Evolutionary conservation across 2,113 vertebrate species (phyloP), one percentile per base, ranked within the genome.

Genomic region (Melierax canorus): DNA sequence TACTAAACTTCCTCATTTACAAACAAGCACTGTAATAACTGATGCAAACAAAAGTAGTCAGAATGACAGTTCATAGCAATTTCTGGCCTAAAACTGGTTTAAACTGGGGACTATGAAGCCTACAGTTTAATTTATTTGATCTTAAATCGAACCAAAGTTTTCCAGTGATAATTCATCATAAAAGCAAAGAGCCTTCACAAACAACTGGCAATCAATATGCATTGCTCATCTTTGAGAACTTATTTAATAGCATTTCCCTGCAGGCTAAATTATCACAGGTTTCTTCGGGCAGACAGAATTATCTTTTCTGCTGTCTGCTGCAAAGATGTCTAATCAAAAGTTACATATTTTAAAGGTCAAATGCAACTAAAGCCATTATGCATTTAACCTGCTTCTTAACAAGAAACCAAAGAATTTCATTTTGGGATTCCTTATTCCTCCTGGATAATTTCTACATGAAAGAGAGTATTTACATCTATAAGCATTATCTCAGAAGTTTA

Each of bases 261-360:
- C 67, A 92, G 79, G 64, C 50, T 80, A 38, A 76, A 93, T 71
- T 77, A 86, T 24, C 53, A 73, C 41, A 88, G 56, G 86, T 63
- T 78, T 36, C 68, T 92, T 83, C 56, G 81, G 74, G 51, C 38
- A 93, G 81, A 63, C 0, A 0, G 68, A 90, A 84, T 59, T 64
- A 51, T 59, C 82, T 75, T 86, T 88, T 66, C 86, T 77, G 60
- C 41, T 69, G 20, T 74, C 67, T 86, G n/a, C 30, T 68, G 38
- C 30, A 60, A 93, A 73, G 82, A 74, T 77, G 39, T 41, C 30
- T 86, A 78, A 81, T 48, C 43, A 92, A 48, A 91, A 92, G 51
- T 73, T 51, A 88, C 9, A 11, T 46, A 92, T 92, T 90, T 96
- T 68, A 80, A 93, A 96, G 82, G 72, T 86, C 82, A 95, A 84